Evolutionary conservation across 2,113 vertebrate genomes (phyloP), one percentile per base, ranked within the genome.

Genomic region (Actenoides lindsayi): DNA sequence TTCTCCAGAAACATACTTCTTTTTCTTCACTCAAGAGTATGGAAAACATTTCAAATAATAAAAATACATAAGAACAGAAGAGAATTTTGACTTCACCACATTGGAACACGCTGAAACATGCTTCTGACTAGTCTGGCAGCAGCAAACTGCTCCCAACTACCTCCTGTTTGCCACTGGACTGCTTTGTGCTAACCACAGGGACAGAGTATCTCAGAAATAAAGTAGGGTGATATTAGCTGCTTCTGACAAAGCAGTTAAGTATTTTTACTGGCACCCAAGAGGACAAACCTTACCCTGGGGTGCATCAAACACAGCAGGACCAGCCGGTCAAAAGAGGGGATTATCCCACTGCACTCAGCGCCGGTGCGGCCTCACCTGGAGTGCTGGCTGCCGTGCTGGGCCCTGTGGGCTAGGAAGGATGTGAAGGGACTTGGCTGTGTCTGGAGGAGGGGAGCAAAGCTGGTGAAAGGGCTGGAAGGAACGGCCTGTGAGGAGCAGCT

Each of bases 281-380:
- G 6, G 9, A 13, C 35, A 80, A 83, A 46, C 5, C 0, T 1
- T 12, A 27, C 5, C 4, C 25, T 16, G 6, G 11, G 11, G 15
- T 3, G 2, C 19, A 78, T 6, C 19, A 5, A 60, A 5, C 30
- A 31, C 10, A 56, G 62, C 30, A 71, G 3, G 50, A 16, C 8
- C 17, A 53, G 42, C 59, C 3, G 1, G 27, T 14, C 64, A 33
- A 15, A 15, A 46, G 21, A 27, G 13, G 16, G 2, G 33, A 13
- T 33, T n/a, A 11, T n/a, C 44, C 16, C 0, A 1, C 27, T 44
- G 46, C 6, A 4, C 48, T 51, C 35, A 27, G 68, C 12, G 17
- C 20, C 21, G 39, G 63, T 42, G 63, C 18, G 30, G 28, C 39
- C 63, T 65, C 28, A 31, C 3, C 4, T 3, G 13, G 37, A 28